phyloP scores from a whole-genome alignment of 2,888 invertebrate species.

The Coleophora deauratella region DNA sequence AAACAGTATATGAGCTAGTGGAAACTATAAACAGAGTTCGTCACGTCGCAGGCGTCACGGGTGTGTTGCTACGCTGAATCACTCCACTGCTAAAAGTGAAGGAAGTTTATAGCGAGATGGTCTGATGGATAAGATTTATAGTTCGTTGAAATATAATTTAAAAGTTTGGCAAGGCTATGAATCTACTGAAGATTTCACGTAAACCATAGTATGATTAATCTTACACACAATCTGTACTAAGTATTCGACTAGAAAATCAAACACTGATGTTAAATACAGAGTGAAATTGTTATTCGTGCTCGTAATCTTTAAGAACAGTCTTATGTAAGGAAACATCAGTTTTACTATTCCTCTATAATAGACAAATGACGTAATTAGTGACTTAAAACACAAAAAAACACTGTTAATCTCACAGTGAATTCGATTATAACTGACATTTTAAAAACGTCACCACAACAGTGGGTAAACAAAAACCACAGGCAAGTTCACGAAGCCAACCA shows the following conservation, averaged over 20 bases:
- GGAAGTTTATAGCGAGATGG: conserved; percentile 60
- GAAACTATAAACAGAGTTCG: conserved; percentile 48
- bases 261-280: no score
- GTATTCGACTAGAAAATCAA: no score
- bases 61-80: conserved; percentile 53
- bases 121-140: conserved; percentile 59
- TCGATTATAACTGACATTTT: neutral
- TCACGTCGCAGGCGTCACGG: conserved; percentile 36
- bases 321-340: no score
- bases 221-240: no score
- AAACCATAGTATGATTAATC: no score
- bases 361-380: no score
- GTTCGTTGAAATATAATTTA: conserved; percentile 19
- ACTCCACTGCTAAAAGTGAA: conserved; percentile 46
- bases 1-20: conserved; percentile 47
- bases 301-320: no score
- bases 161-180: no score
- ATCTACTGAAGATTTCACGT: no score
- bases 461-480: conserved; percentile 5
- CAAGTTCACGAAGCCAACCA: conserved; percentile 6
- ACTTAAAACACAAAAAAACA: no score
- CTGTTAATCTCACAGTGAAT: neutral
- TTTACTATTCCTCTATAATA: no score
- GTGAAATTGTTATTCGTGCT: no score
- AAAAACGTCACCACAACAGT: conserved; percentile 3